phyloP scores from a whole-genome alignment of 2,888 invertebrate genomes.

The Pherbina coryleti region DNA sequence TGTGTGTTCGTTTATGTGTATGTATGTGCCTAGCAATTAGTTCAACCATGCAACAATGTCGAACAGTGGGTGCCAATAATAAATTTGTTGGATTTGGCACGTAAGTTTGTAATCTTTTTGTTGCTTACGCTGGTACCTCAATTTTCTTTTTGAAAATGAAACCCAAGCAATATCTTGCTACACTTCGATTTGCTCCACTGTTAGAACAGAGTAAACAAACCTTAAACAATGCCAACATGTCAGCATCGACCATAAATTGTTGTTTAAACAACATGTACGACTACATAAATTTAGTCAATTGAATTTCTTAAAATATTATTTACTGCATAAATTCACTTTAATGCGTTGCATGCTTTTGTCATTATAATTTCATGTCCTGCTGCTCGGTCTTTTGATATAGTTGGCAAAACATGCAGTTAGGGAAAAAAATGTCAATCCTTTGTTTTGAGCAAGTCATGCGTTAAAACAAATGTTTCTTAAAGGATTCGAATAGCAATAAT shows the following conservation, averaged over 20 bases:
- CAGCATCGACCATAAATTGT: neutral
- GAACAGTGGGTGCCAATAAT: neutral
- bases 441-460: too few species aligned
- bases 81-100: neutral
- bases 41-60: constrained; percentile 56
- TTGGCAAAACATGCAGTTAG: too few species aligned
- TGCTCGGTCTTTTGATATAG: neutral
- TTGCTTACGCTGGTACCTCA: too few species aligned
- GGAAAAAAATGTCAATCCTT: too few species aligned
- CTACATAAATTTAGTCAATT: neutral
- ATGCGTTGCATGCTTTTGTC: constrained; percentile 4
- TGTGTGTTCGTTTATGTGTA: neutral
- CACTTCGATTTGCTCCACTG: neutral
- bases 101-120: neutral
- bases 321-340: neutral
- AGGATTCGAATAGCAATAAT: too few species aligned
- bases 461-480: too few species aligned
- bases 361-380: neutral
- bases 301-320: constrained; percentile 9
- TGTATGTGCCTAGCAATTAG: constrained; percentile 58
- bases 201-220: neutral
- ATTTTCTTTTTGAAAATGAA: too few species aligned
- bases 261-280: neutral
- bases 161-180: neutral
- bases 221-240: neutral